A percentile compares a stretch with the other conserved stretches of the same genome.
phyloP scores from a whole-genome alignment of 1,140 invertebrate species.

The Calosoma granatense region DNA sequence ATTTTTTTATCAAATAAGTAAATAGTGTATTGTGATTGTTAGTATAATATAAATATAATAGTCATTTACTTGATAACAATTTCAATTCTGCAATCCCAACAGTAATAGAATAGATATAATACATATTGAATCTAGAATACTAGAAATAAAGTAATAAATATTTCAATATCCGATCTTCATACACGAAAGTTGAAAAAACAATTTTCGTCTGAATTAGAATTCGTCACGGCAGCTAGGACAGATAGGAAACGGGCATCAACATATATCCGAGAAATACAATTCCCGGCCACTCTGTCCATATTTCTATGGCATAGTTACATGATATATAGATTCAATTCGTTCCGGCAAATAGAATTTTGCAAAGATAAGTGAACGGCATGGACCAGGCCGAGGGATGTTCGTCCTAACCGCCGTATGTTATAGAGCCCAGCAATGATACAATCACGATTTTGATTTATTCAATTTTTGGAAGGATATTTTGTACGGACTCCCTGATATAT shows the following conservation, averaged over 20 bases:
- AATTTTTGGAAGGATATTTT: neutral
- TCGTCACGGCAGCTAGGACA: neutral
- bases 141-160: too few relatives aligned
- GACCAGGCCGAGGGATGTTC: neutral
- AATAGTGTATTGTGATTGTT: too few relatives aligned
- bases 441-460: neutral
- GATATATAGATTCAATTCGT: conserved; percentile 32
- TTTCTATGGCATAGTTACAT: neutral
- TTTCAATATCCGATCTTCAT: too few relatives aligned
- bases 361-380: conserved; percentile 16
- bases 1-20: too few relatives aligned
- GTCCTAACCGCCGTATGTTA: neutral
- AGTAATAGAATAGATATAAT: too few relatives aligned
- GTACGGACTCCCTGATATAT: conserved; percentile 2
- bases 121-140: too few relatives aligned
- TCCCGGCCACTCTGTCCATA: neutral
- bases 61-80: too few relatives aligned
- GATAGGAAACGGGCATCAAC: neutral
- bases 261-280: neutral
- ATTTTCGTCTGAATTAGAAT: neutral
- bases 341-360: conserved; percentile 35
- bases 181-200: conserved; percentile 1
- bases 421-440: neutral
- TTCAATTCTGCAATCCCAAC: too few relatives aligned
- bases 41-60: too few relatives aligned